phyloP scores from a whole-genome alignment of 2,888 invertebrate genomes.

The Xanthorhoe spadicearia region DNA sequence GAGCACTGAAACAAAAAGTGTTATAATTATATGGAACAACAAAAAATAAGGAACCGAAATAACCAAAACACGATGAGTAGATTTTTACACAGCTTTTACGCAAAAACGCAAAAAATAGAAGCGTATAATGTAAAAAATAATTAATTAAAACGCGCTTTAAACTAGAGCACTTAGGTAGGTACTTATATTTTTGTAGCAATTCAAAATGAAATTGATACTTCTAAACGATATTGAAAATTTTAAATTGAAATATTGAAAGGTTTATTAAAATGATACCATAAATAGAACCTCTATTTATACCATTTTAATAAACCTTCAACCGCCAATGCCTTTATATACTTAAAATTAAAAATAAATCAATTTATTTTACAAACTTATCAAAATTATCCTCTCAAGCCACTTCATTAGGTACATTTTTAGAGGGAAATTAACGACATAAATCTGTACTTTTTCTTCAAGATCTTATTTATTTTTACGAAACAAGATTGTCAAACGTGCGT shows the following conservation, averaged over 20 bases:
- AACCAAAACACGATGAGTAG: too few relatives aligned
- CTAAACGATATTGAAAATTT: background rate
- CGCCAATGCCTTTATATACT: background rate
- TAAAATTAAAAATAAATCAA: background rate
- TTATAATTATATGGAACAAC: too few relatives aligned
- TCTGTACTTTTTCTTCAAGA: too few relatives aligned
- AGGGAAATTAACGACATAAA: too few relatives aligned
- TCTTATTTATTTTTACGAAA: too few relatives aligned
- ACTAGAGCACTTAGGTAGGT: background rate
- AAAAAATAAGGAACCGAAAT: too few relatives aligned
- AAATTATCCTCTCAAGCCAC: background rate
- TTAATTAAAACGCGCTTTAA: background rate
- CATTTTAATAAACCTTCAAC: too few relatives aligned
- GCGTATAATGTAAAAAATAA: background rate
- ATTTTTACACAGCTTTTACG: background rate
- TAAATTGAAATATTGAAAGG: background rate
- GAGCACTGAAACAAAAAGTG: conserved; percentile 85
- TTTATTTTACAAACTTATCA: background rate
- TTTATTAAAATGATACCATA: background rate
- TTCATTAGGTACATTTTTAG: too few relatives aligned
- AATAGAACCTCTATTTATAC: too few relatives aligned
- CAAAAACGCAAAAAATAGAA: background rate
- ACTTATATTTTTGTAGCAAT: background rate
- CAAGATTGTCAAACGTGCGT: too few relatives aligned
- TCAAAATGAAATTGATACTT: background rate